A percentile compares a stretch with the other conserved stretches of the same genome.
Evolutionary conservation across 2,888 invertebrate species (phyloP).

Genomic region (Plusia festucae): DNA sequence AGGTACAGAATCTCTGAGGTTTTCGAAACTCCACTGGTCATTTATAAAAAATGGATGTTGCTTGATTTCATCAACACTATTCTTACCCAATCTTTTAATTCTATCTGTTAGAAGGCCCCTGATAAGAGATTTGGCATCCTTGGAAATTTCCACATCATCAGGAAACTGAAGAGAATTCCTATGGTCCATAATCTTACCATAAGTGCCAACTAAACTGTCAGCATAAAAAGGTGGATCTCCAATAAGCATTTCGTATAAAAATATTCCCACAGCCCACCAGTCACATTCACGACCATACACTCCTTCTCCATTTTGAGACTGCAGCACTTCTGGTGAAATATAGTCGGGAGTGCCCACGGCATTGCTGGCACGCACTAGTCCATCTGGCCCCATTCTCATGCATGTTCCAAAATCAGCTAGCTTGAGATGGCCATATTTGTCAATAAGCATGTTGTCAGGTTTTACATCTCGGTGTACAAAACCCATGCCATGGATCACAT

Average conservation of each 20-base stretch:
- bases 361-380: slow-evolving; percentile 98
- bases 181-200: slow-evolving; percentile 99
- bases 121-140: slow-evolving; percentile 96
- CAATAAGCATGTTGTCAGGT: slow-evolving; percentile 99
- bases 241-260: slow-evolving; percentile 99
- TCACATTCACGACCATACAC: slow-evolving; percentile 99
- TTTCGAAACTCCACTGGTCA: slow-evolving; percentile 99
- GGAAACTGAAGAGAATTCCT: slow-evolving; percentile 98
- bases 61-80: slow-evolving; percentile 98
- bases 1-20: slow-evolving; percentile 97
- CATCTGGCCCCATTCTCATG: slow-evolving; percentile 99
- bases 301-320: slow-evolving; percentile 98
- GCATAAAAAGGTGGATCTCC: slow-evolving; percentile 99
- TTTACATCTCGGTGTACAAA: slow-evolving; percentile 99
- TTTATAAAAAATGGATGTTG: slow-evolving; percentile 98
- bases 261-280: slow-evolving; percentile 99
- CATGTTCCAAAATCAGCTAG: slow-evolving; percentile 99
- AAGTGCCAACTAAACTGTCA: slow-evolving; percentile 99
- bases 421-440: slow-evolving; percentile 98
- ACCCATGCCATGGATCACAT: slow-evolving; percentile 99
- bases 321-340: slow-evolving; percentile 99
- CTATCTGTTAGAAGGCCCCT: slow-evolving; percentile 98
- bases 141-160: slow-evolving; percentile 97
- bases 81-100: slow-evolving; percentile 95
- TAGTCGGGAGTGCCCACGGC: slow-evolving; percentile 99